phyloP scores from a whole-genome alignment of 2,797 vertebrate genomes.

The Oreochromis grahami region DNA sequence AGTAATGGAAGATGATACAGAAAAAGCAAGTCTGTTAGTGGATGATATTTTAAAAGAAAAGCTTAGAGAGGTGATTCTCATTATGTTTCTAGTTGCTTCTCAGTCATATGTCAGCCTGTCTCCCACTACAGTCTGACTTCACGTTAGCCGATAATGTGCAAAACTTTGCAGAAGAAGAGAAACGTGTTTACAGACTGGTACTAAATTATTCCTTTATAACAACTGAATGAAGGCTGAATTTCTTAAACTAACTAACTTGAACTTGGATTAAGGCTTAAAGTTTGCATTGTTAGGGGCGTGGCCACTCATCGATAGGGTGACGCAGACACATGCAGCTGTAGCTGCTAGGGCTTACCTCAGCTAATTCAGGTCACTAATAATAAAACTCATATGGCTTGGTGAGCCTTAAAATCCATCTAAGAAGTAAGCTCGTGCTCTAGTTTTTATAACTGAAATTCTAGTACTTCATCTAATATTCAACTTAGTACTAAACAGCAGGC shows the following conservation, averaged over 20 bases:
- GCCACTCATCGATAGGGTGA: background rate
- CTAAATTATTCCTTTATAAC: background rate
- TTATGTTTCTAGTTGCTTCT: background rate
- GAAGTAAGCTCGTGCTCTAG: rapidly evolving
- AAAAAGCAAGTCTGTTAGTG: background rate
- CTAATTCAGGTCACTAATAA: background rate
- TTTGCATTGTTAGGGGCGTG: background rate
- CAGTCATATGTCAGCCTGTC: background rate
- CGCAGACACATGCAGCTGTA: rapidly evolving
- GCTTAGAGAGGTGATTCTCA: background rate
- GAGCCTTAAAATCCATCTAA: background rate
- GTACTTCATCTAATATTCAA: background rate
- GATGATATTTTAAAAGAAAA: background rate
- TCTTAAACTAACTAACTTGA: background rate
- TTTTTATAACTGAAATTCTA: background rate
- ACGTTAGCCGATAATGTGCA: background rate
- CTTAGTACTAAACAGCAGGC: background rate
- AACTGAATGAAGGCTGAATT: background rate
- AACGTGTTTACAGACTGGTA: background rate
- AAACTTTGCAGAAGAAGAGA: background rate
- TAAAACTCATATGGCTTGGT: background rate
- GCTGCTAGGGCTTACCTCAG: background rate
- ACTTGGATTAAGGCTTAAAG: background rate
- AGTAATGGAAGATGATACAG: background rate
- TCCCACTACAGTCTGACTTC: background rate